Percentiles rank a stretch among this genome's conserved stretches.
These are phyloP conservation scores for Heteromormyrus szaboi DNA, from an alignment of 2,797 vertebrate genomes.

Conservation along the genomic window DNA sequence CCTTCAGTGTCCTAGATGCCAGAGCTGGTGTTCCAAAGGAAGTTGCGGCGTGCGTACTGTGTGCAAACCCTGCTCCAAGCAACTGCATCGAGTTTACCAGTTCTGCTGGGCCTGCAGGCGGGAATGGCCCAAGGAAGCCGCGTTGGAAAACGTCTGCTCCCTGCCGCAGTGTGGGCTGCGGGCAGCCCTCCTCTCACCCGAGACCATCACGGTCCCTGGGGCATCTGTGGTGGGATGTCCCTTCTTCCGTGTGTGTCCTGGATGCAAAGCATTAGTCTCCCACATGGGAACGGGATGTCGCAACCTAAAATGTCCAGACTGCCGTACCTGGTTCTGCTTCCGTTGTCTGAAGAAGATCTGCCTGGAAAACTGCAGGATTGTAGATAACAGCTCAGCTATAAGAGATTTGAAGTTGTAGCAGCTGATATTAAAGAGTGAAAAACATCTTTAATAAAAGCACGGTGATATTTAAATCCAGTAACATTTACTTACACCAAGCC, in stretches of 20 bases:
- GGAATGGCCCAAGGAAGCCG: neutral
- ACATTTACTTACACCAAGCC: neutral
- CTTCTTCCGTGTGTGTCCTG: slow-evolving; percentile 18
- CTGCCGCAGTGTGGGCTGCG: neutral
- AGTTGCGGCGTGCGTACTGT: neutral
- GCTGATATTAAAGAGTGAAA: neutral
- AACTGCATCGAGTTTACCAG: neutral
- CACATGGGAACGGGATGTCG: slow-evolving; percentile 8
- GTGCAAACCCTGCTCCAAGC: neutral
- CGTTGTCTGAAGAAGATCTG: slow-evolving; percentile 12
- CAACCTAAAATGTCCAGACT: slow-evolving; percentile 6
- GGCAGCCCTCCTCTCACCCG: slow-evolving; percentile 18
- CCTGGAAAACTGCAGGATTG: neutral
- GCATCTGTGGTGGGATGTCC: slow-evolving; percentile 9
- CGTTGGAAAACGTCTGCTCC: neutral
- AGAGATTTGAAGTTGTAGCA: neutral
- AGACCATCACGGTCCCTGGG: neutral
- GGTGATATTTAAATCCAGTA: neutral
- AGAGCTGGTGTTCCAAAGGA: neutral
- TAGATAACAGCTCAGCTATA: slow-evolving; percentile 8
- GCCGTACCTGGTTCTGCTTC: neutral
- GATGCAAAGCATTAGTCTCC: slow-evolving; percentile 13
- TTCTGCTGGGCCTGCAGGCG: slow-evolving; percentile 20
- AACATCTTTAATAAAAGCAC: neutral
- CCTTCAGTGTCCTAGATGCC: slow-evolving; percentile 15